Percentiles rank a stretch among this genome's conserved stretches.
phyloP scores from a whole-genome alignment of 2,113 vertebrate genomes.

The Eidolon helvum region DNA sequence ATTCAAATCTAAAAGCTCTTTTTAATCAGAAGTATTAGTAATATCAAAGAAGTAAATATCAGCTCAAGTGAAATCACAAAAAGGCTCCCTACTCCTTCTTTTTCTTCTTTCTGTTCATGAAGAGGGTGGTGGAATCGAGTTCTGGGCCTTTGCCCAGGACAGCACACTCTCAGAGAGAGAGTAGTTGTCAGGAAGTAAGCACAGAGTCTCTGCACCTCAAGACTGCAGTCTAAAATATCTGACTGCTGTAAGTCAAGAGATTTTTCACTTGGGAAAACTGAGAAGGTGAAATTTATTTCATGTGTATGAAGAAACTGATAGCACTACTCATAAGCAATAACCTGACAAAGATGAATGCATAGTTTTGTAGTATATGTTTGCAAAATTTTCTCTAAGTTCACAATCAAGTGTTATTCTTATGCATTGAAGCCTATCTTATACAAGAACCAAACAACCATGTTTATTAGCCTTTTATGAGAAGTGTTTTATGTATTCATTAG shows the following conservation, averaged over 20 bases:
- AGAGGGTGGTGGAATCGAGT: neutral
- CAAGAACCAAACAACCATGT: neutral
- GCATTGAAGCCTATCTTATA: neutral
- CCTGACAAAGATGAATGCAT: neutral
- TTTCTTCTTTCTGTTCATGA: neutral
- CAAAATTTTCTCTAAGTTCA: slow-evolving; percentile 21
- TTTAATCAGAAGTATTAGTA: neutral
- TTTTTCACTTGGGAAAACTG: slow-evolving; percentile 22
- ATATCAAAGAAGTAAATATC: neutral
- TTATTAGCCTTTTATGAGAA: slow-evolving; percentile 40
- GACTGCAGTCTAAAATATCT: slow-evolving; percentile 28
- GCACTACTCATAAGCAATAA: neutral
- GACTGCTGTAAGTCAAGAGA: slow-evolving; percentile 19
- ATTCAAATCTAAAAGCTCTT: slow-evolving; percentile 51
- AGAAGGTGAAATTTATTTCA: slow-evolving; percentile 40
- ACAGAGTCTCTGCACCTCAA: neutral
- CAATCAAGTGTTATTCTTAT: neutral
- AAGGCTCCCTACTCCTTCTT: neutral
- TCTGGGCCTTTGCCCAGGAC: neutral
- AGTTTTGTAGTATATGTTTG: neutral
- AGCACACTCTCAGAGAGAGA: neutral
- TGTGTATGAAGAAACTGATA: neutral
- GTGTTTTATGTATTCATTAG: slow-evolving; percentile 8
- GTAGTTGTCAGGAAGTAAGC: neutral
- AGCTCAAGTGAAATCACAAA: neutral